Conservation (phyloP, 2,113 vertebrate genomes). For the Uria aalge region DNA sequence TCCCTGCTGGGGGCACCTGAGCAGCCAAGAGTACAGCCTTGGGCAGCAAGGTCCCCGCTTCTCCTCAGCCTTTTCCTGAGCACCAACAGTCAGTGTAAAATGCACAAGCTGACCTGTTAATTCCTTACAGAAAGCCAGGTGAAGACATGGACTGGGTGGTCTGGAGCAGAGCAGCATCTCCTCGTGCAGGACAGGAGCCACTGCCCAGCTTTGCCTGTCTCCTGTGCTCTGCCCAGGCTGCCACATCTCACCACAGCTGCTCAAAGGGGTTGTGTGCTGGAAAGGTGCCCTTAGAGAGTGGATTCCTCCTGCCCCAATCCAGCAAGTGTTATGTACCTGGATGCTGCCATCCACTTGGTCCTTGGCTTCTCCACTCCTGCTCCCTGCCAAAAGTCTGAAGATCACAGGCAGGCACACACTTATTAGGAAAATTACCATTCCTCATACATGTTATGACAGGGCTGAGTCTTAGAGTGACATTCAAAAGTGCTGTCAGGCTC, state of each 20-base stretch:
- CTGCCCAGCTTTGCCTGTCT: neutral
- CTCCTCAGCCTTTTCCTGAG: neutral
- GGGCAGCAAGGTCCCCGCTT: neutral
- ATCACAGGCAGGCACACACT: neutral
- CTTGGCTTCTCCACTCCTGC: neutral
- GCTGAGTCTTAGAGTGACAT: neutral
- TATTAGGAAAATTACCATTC: neutral
- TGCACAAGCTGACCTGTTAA: neutral
- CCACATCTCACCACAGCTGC: neutral
- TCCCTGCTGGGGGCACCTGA: accelerated
- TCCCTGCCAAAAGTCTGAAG: neutral
- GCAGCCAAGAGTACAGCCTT: neutral
- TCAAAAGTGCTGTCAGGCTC: neutral
- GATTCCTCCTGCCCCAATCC: neutral
- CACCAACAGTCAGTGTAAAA: neutral
- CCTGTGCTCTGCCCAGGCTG: neutral
- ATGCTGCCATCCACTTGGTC: neutral
- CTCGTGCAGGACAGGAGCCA: accelerated
- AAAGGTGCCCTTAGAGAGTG: neutral
- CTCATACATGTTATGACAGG: accelerated
- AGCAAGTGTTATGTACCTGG: neutral
- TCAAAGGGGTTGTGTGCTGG: neutral
- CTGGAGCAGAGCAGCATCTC: neutral
- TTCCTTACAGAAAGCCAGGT: neutral
- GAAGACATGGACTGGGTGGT: neutral